phyloP scores from a whole-genome alignment of 2,797 vertebrate species.

The Danio choprae region DNA sequence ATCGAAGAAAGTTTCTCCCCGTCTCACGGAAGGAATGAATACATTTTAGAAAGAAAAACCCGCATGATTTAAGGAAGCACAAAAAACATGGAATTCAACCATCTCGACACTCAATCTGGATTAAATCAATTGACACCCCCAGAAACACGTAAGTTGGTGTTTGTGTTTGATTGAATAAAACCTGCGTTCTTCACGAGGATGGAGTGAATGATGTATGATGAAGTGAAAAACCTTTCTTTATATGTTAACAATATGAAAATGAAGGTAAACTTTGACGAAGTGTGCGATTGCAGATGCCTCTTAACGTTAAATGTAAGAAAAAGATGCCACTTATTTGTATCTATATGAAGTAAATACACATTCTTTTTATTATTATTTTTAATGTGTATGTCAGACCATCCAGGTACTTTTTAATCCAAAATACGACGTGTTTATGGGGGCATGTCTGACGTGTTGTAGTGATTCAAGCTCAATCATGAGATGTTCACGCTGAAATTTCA shows the following conservation, averaged over 20 bases:
- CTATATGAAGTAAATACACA: neutral
- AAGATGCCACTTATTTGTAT: neutral
- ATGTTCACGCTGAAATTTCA: neutral
- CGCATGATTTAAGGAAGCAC: constrained; percentile 72
- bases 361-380: neutral
- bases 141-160: constrained; percentile 75
- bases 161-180: neutral
- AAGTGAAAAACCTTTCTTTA: neutral
- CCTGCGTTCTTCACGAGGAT: too few species aligned
- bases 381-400: neutral
- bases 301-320: neutral
- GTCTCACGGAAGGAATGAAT: constrained; percentile 76
- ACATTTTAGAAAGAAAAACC: constrained; percentile 62
- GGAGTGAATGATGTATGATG: too few species aligned
- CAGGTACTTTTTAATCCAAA: neutral
- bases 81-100: constrained; percentile 70
- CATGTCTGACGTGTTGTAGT: constrained; percentile 3
- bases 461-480: constrained; percentile 11
- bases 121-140: constrained; percentile 58
- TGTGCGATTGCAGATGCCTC: neutral
- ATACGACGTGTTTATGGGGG: constrained; percentile 25
- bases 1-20: constrained; percentile 63
- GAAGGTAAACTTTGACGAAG: neutral
- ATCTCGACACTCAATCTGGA: constrained; percentile 67
- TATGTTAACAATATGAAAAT: neutral